A percentile compares a stretch with the other conserved stretches of the same genome.
Conservation (phyloP, 2,797 vertebrate species). For the Cygnus olor region DNA sequence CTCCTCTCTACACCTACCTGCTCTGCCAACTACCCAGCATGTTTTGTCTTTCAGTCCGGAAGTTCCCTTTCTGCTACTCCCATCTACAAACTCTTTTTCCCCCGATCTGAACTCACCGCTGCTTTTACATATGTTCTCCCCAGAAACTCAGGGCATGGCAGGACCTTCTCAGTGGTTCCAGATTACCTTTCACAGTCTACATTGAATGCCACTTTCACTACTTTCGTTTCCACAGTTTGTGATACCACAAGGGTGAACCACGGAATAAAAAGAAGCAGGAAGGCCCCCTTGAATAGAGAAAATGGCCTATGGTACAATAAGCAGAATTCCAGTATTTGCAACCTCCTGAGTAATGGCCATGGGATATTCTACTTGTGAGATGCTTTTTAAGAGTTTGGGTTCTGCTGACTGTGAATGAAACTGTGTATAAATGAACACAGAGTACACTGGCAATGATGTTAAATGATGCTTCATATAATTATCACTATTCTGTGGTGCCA, state of each 20-base stretch:
- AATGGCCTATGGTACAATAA: background rate
- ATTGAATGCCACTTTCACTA: background rate
- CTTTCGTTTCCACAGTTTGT: background rate
- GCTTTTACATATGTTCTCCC: background rate
- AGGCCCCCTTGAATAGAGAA: background rate
- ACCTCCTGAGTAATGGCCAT: background rate
- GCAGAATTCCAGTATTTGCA: background rate
- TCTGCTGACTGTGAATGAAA: slow-evolving; percentile 68
- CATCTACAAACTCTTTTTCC: background rate
- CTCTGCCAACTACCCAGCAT: background rate
- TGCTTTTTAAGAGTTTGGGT: background rate
- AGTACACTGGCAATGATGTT: slow-evolving; percentile 68
- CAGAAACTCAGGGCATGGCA: background rate
- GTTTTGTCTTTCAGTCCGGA: background rate
- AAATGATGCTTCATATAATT: slow-evolving; percentile 76
- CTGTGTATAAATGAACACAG: slow-evolving; percentile 66
- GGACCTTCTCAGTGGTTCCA: background rate
- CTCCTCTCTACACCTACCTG: background rate
- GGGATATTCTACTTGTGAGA: background rate
- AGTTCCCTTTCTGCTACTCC: background rate
- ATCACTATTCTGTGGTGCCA: slow-evolving; percentile 64
- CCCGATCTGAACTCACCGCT: background rate
- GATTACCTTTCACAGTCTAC: background rate
- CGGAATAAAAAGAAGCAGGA: background rate
- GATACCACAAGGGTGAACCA: background rate